Percentiles rank a stretch among this genome's conserved stretches.
Evolutionary conservation across 2,113 vertebrate genomes (phyloP).

Genomic region (Brachypodius melanocephalos): DNA sequence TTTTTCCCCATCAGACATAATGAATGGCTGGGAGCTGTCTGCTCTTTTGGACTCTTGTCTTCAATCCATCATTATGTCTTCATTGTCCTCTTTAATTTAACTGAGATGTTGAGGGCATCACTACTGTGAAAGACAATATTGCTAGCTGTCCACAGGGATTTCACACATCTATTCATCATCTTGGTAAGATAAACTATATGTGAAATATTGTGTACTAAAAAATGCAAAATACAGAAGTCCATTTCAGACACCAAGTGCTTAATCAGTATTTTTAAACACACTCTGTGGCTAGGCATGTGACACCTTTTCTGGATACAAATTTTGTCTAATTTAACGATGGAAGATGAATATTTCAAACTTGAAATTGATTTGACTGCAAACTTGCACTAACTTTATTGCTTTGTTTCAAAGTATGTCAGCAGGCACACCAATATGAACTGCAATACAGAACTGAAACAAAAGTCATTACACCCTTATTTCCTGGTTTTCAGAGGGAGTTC

Average conservation of each 20-base stretch:
- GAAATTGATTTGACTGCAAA: background rate
- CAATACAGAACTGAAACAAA: background rate
- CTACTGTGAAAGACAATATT: slow-evolving; percentile 7
- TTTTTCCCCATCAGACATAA: background rate
- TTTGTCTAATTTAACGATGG: background rate
- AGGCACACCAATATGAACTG: background rate
- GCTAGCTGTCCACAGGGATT: background rate
- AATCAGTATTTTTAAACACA: background rate
- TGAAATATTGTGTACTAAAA: background rate
- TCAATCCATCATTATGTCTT: slow-evolving; percentile 53
- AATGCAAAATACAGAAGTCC: background rate
- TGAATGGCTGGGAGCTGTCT: background rate
- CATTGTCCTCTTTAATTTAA: slow-evolving; percentile 35
- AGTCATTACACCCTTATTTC: background rate
- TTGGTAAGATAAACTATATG: background rate
- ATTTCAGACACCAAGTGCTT: background rate
- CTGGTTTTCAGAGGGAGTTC: background rate
- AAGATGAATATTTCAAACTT: background rate
- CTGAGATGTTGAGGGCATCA: background rate
- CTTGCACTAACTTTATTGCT: background rate
- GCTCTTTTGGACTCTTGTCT: slow-evolving; percentile 6
- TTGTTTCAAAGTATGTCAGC: background rate
- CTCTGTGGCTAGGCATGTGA: background rate
- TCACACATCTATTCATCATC: slow-evolving; percentile 7
- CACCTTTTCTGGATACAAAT: background rate